Evolutionary conservation across 1,140 invertebrate species (phyloP), one percentile per base, ranked within the genome.

Genomic region (Diploscapter pachys): DNA sequence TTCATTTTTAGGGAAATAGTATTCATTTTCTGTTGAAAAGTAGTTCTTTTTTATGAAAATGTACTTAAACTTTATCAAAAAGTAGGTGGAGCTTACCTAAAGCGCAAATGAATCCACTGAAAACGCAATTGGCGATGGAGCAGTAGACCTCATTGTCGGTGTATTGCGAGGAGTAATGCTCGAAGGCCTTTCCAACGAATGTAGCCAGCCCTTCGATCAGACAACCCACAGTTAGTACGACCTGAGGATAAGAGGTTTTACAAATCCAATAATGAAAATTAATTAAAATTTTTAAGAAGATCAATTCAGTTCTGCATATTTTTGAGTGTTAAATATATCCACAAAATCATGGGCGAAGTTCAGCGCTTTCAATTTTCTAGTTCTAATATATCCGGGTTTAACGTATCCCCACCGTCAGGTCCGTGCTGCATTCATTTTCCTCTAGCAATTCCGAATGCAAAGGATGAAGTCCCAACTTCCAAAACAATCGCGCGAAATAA

Each of bases 181-280:
- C 75, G 49, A 76, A 71, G 62, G 62, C 64, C 56, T 76, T 76
- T 4, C 57, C 75, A 9, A 76, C 9, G 48, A 79, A 79, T 2
- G 69, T 74, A 5, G 78, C 78, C 2, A 77, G 13, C 64, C 76
- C 82, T 69, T 84, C 83, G 11, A 84, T 80, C 3, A 83, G 48
- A 50, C 82, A 84, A n/a, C 83, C 83, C 57, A 71, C 80, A 11
- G 79, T 66, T 52, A 85, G 72, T 49, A 83, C 80, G 31, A 83
- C 81, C 81, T 81, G 53, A 78, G 31, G 31, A 31, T 1, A 31
- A 31, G 31, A 31, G 31, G 1, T 31, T 31, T 31, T 31, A 31
- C 31, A 31, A 31, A 31, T 31, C 31, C 31, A 31, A 31, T 31
- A 31, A 31, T 31, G 31, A 1, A 31, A 31, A 31, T 0, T 31